Evolutionary conservation across 37 sponge, comb jelly and placozoan genomes (phyloP), one percentile per base, ranked within the genome.

Genomic region (Dysidea cf. avara): DNA sequence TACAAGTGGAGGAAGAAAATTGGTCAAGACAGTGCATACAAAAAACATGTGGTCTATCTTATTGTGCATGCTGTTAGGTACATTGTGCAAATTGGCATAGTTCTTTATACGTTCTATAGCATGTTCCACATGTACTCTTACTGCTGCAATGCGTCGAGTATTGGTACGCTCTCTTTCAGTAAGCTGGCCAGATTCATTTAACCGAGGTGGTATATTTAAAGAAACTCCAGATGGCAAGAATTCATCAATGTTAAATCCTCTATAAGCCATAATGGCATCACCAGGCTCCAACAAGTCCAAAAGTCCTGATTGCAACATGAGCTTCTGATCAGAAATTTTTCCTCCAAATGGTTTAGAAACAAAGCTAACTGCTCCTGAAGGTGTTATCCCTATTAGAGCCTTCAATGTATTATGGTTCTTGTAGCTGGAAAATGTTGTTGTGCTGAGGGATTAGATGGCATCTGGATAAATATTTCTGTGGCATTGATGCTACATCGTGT

Each of bases 261-360:
- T 39, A 29, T 72, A 57, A 72, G 72, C 72, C 72, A 72, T 72
- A 29, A 56, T 36, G 59, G 56, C 56, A 43, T 56, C 72, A 22
- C 72, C 72, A 37, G 22, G 24, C 22, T 72, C 58, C 58, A 72
- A 47, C 59, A 72, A 12, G 56, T 56, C 72, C 58, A 56, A n/a
- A 28, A 72, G 72, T 36, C 72, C 72, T 57, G 72, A 72, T 4
- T 59, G 59, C 72, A 72, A 46, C 28, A 59, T 72, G 38, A 72
- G 55, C 2, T 72, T 59, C 40, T 56, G 3, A 35, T 72, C 39
- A 34, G 72, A 55, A 56, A 68, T 68, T 47, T 53, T 26, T 18
- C 69, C 53, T 1, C 53, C 53, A 12, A 49, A 72, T 56, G 35
- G 39, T 24, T 56, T 59, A 0, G 72, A 72, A 6, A 72, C 57